Evolutionary conservation across 2,797 vertebrate genomes (phyloP).

Genomic region (Microctenopoma stevenorrisi): DNA sequence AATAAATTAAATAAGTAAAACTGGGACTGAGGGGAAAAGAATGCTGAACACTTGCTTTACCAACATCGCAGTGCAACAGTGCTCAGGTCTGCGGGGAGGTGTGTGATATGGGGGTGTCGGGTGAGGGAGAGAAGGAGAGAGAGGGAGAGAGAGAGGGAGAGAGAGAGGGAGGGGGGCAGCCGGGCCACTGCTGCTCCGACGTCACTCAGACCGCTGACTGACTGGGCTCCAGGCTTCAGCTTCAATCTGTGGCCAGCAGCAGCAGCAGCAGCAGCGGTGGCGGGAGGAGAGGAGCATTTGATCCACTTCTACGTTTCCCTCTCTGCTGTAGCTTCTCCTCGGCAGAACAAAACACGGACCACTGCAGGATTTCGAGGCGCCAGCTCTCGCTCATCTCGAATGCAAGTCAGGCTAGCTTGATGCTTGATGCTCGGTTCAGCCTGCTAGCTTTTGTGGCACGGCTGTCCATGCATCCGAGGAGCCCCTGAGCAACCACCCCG

Average conservation of each 20-base stretch:
- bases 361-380: constrained; percentile 56
- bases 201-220: constrained; percentile 72
- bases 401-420: constrained; percentile 69
- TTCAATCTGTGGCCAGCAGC: constrained; percentile 80
- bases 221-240: constrained; percentile 68
- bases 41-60: background rate
- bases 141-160: background rate
- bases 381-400: constrained; percentile 43
- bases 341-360: constrained; percentile 69
- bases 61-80: too few species aligned
- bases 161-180: constrained; percentile 56
- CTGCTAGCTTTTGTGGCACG: constrained; percentile 77
- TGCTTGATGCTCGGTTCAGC: constrained; percentile 75
- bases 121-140: constrained; percentile 15
- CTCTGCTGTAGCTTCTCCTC: constrained; percentile 43
- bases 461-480: constrained; percentile 74
- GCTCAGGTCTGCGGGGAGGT: background rate
- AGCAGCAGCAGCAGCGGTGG: constrained; percentile 61
- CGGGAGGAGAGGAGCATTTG: constrained; percentile 50
- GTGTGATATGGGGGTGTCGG: constrained; percentile 24
- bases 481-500: constrained; percentile 58
- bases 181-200: constrained; percentile 68
- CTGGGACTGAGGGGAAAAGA: background rate
- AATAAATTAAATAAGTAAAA: background rate
- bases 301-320: constrained; percentile 53